Conservation (phyloP, 2,888 invertebrate genomes). For the Amblyteles armatorius region DNA sequence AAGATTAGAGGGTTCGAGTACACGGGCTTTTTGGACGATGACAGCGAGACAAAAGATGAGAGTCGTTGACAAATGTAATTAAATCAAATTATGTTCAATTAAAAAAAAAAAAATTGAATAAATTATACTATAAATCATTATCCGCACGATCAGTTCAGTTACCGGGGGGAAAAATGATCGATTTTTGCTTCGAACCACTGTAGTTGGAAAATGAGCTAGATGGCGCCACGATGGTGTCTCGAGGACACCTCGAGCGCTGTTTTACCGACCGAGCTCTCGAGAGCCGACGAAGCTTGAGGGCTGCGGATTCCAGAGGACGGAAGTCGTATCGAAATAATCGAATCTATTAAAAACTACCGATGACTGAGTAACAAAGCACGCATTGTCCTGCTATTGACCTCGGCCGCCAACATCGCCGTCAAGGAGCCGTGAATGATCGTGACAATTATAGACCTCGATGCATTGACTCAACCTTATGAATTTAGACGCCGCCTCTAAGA, state of each 20-base stretch:
- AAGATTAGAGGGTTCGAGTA: background rate
- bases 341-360: slow-evolving; percentile 52
- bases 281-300: background rate
- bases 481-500: slow-evolving; percentile 19
- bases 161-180: background rate
- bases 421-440: slow-evolving; percentile 62
- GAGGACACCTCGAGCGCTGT: background rate
- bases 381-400: slow-evolving; percentile 68
- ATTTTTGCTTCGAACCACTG: background rate
- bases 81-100: background rate
- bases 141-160: background rate
- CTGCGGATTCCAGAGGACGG: slow-evolving; percentile 32
- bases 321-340: slow-evolving; percentile 17
- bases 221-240: slow-evolving; percentile 32
- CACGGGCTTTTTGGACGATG: no score
- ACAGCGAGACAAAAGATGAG: background rate
- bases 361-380: slow-evolving; percentile 55
- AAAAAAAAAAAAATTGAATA: background rate
- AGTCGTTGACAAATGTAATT: no score
- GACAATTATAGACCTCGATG: slow-evolving; percentile 60
- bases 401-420: slow-evolving; percentile 60
- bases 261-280: slow-evolving; percentile 12
- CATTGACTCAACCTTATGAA: slow-evolving; percentile 50
- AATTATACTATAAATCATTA: background rate
- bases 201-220: slow-evolving; percentile 9